phyloP scores from a whole-genome alignment of 2,888 invertebrate species.

The Prosapia bicincta region DNA sequence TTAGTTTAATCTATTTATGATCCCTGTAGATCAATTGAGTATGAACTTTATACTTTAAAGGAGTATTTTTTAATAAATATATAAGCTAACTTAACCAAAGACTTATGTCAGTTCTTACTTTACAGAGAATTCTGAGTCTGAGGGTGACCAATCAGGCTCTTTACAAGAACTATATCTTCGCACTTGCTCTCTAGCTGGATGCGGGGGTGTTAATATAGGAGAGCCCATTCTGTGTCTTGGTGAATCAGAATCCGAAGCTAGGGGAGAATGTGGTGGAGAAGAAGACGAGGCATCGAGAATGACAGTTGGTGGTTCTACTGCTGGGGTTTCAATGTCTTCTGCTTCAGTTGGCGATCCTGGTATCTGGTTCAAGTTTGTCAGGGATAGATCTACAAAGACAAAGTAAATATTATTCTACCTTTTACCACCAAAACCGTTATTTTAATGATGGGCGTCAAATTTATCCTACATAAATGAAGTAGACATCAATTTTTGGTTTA shows the following conservation, averaged over 20 bases:
- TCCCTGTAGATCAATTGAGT: too few relatives aligned
- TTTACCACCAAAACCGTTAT: too few relatives aligned
- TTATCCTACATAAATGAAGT: too few relatives aligned
- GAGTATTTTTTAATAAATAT: not conserved
- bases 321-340: constrained; percentile 3
- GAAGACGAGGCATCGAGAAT: constrained; percentile 7
- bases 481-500: too few relatives aligned
- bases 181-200: constrained; percentile 46
- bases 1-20: too few relatives aligned
- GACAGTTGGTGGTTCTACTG: constrained; percentile 3
- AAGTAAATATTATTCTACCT: too few relatives aligned
- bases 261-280: constrained; percentile 4
- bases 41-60: not conserved
- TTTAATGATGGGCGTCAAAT: too few relatives aligned
- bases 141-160: constrained; percentile 24
- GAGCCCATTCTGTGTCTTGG: constrained; percentile 17
- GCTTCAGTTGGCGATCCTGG: not conserved
- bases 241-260: not conserved
- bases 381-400: constrained; percentile 15
- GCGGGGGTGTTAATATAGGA: constrained; percentile 44
- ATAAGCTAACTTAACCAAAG: not conserved
- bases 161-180: constrained; percentile 42
- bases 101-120: constrained; percentile 36
- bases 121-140: constrained; percentile 38
- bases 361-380: not conserved